Base-by-base conservation (phyloP, 2,888 invertebrate species). In the Hoplodrina ambigua region DNA sequence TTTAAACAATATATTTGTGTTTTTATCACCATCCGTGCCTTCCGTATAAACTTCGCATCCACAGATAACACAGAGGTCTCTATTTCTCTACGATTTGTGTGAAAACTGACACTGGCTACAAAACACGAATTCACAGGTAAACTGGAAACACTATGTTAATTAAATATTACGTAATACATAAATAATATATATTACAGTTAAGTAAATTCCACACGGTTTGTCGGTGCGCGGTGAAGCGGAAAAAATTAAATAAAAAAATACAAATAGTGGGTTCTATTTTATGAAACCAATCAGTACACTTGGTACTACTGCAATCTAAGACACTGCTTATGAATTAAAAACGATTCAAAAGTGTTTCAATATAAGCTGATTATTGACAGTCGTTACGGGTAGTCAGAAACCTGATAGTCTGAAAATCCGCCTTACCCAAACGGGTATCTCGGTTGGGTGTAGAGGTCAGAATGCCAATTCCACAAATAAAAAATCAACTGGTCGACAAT, bases 111-210 rank as follows among this genome's bases (percentile, higher is more conserved):
- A 92, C 89, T 75, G 72, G 72, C 75, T 84, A 84, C 86, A 71
- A 84, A 85, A 82, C 84, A 88, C 86, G 87, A 86, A 82, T 87
- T 92, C 88, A 85, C 91, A 80, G 75, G 91, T 89, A 90, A 90
- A 92, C 89, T 86, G 80, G 83, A 87, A 86, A 86, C 88, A 84
- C 86, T 84, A 75, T 30, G 77, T 75, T 60, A 76, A 82, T 80
- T 69, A 69, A 70, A 75, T 64, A 78, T 78, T 81, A 65, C 61
- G 77, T 80, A 82, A 80, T 75, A 50, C 30, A 73, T 75, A 74
- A 70, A 70, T 78, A 75, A 55, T 50, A 57, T 64, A 25, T 25
- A 25, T 25, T 25, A 80, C 77, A 62, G 75, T 77, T 75, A 75
- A 49, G 58, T 63, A 53, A 77, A 60, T 57, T 44, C 13, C 15